Percentiles rank a stretch among this genome's conserved stretches.
Evolutionary conservation across 2,888 invertebrate species (phyloP).

Genomic region (Agrotis ipsilon): DNA sequence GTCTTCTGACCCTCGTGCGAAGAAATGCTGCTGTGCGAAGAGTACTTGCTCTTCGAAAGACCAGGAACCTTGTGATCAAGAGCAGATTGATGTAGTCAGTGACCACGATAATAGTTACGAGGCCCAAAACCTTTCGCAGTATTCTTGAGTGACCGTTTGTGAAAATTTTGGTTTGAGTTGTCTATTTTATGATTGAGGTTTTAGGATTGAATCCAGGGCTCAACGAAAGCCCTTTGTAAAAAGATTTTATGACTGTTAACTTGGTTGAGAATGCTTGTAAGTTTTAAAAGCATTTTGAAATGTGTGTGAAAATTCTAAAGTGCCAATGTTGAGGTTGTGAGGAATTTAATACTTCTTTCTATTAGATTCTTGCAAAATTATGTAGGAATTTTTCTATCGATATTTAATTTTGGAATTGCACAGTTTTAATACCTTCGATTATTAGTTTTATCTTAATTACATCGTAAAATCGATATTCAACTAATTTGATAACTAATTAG

Average conservation of each 20-base stretch:
- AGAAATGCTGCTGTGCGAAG: slow-evolving; percentile 85
- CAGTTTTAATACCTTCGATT: background rate
- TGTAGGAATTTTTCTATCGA: background rate
- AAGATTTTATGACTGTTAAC: slow-evolving; percentile 43
- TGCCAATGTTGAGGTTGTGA: slow-evolving; percentile 50
- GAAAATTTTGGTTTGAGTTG: slow-evolving; percentile 9
- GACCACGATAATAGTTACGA: slow-evolving; percentile 82
- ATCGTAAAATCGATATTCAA: background rate
- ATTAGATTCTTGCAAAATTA: background rate
- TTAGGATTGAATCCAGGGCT: slow-evolving; percentile 40
- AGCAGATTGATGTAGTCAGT: slow-evolving; percentile 88
- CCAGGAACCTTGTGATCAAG: slow-evolving; percentile 80
- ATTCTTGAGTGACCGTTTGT: slow-evolving; percentile 67
- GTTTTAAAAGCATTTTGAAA: slow-evolving; percentile 10
- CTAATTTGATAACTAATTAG: slow-evolving; percentile 4
- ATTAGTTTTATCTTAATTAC: background rate
- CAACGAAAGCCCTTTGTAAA: slow-evolving; percentile 5
- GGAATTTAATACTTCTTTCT: background rate
- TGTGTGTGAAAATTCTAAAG: slow-evolving; percentile 38
- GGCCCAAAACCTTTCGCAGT: slow-evolving; percentile 80
- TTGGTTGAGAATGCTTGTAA: slow-evolving; percentile 12
- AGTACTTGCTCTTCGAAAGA: slow-evolving; percentile 78
- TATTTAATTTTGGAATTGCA: background rate
- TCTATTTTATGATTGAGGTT: slow-evolving; percentile 17
- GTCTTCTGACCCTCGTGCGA: slow-evolving; percentile 75